Evolutionary conservation across 2,888 invertebrate species (phyloP), one percentile per base, ranked within the genome.

Genomic region (Athalia circularis): DNA sequence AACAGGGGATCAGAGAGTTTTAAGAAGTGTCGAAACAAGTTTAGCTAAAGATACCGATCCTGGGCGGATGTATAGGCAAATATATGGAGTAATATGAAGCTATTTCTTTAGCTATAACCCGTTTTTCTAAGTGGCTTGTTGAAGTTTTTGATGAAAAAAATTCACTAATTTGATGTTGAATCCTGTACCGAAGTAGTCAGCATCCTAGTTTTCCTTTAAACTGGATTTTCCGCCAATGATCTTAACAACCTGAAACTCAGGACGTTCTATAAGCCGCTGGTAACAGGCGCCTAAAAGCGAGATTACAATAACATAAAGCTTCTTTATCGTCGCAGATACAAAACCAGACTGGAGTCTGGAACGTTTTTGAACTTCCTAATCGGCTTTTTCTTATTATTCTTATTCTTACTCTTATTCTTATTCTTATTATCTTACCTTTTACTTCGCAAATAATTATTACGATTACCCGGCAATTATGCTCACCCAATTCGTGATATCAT

Each of bases 241-340:
- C 68, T 68, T 43, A 68, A 52, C 68, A 54, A 29, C 68, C 52
- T 54, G 2, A 29, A 54, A 9, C n/a, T 9, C 54, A 43, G 68
- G 43, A 50, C 29, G 29, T 15, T n/a, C 68, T 68, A 52, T 11
- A 68, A 68, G 68, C 68, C 43, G 68, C 68, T 68, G 68, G 52
- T 68, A 68, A 68, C 68, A n/a, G 68, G 50, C 54, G 68, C 68
- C 54, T 68, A 68, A 68, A 68, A 68, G 68, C 68, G 68, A 52
- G 68, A 50, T 68, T 68, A 68, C 68, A 68, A 68, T 68, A 68
- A 68, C 68, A 68, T 68, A 68, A 68, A 68, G 68, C 68, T 68
- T 52, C 68, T 52, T 68, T 68, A 68, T 68, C 29, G 68, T 43
- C 52, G 47, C 50, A 68, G 68, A 68, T 54, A 68, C 68, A 68